Conservation (phyloP, 2,113 vertebrate species). For the Gasterosteus aculeatus region DNA sequence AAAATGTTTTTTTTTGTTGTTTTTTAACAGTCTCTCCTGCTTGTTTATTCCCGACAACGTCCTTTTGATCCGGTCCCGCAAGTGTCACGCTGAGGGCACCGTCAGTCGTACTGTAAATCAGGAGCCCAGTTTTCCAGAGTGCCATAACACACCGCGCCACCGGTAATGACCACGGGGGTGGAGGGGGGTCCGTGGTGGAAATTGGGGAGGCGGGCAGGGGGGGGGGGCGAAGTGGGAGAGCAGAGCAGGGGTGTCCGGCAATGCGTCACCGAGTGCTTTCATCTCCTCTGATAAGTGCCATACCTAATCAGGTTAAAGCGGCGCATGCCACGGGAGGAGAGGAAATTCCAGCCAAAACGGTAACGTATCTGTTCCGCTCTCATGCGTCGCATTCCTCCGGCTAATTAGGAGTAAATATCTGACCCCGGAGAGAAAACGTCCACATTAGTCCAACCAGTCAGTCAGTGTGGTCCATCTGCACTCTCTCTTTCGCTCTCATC, state of each 20-base stretch:
- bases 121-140: constrained; percentile 20
- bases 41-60: constrained; percentile 47
- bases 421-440: constrained; percentile 81
- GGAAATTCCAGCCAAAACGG: constrained; percentile 83
- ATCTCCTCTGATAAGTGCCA: constrained; percentile 83
- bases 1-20: background rate
- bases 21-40: constrained; percentile 48
- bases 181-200: constrained; percentile 38
- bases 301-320: constrained; percentile 86
- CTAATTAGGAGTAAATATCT: constrained; percentile 87
- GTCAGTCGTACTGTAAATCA: constrained; percentile 68
- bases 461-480: constrained; percentile 82
- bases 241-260: constrained; percentile 68
- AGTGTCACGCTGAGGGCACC: constrained; percentile 27
- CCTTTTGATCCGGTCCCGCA: constrained; percentile 50
- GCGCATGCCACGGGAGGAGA: constrained; percentile 77
- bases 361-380: constrained; percentile 85
- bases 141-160: constrained; percentile 34
- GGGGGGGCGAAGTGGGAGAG: constrained; percentile 47
- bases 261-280: constrained; percentile 77
- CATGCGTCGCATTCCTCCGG: constrained; percentile 82
- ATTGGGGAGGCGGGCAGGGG: constrained; percentile 29
- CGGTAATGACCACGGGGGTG: constrained; percentile 47
- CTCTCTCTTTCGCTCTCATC: constrained; percentile 59
- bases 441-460: constrained; percentile 77